phyloP scores from a whole-genome alignment of 2,113 vertebrate species.

The Pseudopodoces humilis region DNA sequence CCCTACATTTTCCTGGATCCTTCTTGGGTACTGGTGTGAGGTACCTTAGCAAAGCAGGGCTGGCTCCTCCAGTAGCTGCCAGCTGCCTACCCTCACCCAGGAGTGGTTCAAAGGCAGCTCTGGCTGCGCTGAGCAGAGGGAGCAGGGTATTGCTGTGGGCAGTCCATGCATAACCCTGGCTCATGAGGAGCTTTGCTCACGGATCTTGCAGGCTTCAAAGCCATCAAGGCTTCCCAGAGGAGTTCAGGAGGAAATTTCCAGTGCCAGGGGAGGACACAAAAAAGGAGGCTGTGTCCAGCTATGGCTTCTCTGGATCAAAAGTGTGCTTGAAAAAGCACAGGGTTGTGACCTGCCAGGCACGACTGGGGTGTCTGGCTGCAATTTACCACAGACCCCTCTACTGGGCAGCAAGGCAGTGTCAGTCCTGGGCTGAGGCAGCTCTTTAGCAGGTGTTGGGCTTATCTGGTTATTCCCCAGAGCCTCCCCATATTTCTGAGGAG shows the following conservation, averaged over 20 bases:
- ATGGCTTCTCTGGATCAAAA: neutral
- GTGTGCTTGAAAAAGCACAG: neutral
- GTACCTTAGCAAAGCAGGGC: neutral
- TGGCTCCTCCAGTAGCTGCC: neutral
- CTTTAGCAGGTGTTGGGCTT: neutral
- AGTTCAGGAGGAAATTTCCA: neutral
- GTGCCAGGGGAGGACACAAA: neutral
- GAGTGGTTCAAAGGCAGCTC: neutral
- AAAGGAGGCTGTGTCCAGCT: neutral
- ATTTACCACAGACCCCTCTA: neutral
- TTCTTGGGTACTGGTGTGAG: neutral
- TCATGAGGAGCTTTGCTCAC: neutral
- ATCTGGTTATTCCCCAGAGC: neutral
- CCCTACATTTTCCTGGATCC: accelerated
- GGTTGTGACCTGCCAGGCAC: neutral
- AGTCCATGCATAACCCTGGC: accelerated
- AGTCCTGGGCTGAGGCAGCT: accelerated
- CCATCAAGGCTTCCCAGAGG: neutral
- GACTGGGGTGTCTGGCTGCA: neutral
- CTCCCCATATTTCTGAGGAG: neutral
- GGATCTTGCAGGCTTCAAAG: neutral
- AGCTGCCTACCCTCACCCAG: accelerated
- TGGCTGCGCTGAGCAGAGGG: accelerated
- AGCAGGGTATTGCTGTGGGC: neutral
- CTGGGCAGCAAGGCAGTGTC: neutral